Base-by-base conservation (phyloP, 2,113 vertebrate species). In the Onychorhynchus coronatus region DNA sequence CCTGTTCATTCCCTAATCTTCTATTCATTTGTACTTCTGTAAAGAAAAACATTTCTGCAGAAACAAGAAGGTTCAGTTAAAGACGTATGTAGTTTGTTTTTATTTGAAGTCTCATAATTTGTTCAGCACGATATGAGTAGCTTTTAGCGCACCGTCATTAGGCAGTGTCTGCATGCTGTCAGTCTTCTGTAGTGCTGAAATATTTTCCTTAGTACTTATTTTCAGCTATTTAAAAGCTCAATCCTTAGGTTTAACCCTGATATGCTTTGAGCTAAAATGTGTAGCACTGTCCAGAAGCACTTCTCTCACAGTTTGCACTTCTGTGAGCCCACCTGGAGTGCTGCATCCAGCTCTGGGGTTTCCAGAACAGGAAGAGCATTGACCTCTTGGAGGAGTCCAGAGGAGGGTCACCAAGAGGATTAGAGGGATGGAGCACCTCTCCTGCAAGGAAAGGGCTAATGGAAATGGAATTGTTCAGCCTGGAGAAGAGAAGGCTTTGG, bases 221-320 rank as follows among this genome's bases (percentile, higher is more conserved):
- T 81, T 55, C 62, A 79, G 56, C 24, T 16, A n/a, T 78, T 82
- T 52, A 68, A 71, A 74, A 85, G 35, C 30, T 90, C 47, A 33
- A 0, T 74, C n/a, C 19, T 78, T 50, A 44, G 19, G 4, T 77
- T 93, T 47, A 85, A 33, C 28, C 42, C 28, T 53, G 12, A n/a
- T 44, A 5, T 5, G 12, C 50, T 90, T 49, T 22, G n/a, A 28
- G 37, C 23, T 85, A 19, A 84, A 63, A 39, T 53, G 25, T 22
- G 3, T 2, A 15, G 7, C 11, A 35, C 16, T 0, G 1, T 75
- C 31, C n/a, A 62, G 79, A 62, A 88, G 13, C 4, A 1, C 21
- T 55, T 58, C n/a, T 62, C n/a, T 92, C 11, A 8, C 11, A 23
- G 31, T 9, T 31, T 76, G 30, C 11, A 11, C 5, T 50, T 53